Evolutionary conservation across 2,113 vertebrate species (phyloP), one percentile per base, ranked within the genome.

Genomic region (Cygnus buccinator): DNA sequence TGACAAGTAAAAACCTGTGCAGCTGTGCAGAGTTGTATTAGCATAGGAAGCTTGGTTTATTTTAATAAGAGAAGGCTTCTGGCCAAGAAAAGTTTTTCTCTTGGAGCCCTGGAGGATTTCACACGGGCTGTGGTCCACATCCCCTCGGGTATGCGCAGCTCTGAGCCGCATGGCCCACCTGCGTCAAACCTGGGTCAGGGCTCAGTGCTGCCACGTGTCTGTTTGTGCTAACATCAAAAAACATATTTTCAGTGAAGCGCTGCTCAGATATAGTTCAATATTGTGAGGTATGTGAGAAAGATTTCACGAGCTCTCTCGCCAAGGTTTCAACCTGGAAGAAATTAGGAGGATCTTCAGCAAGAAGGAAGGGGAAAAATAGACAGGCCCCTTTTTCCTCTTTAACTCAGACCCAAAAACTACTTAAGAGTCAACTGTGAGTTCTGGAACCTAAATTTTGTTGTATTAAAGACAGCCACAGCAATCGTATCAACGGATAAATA

Each of bases 271-370:
- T 67, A 77, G 58, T 18, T 66, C 50, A 7, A 8, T 18, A 16
- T 1, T 35, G n/a, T 39, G 84, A 76, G 83, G 58, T 73, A 43
- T 9, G 41, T 44, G 81, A 61, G 78, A 94, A 89, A 70, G 86
- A 62, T 63, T 87, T 96, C 97, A 79, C 74, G 91, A 95, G 95
- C 63, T 90, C 90, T 94, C 61, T 11, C 1, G 13, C 72, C 79
- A 93, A 66, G 77, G 73, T 57, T 92, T 91, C 74, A 96, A 84
- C 70, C 90, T 95, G 95, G 96, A 96, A 96, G 88, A 94, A 95
- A 95, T 96, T 43, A 96, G 76, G 83, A 81, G 67, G 76, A 63
- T 59, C 77, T 83, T 93, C 85, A 87, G 62, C 52, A 85, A 8
- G 10, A 41, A 97, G 93, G 89, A 84, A 50, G 46, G 57, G 67